Evolutionary conservation across 2,888 invertebrate species (phyloP).

Genomic region (Drosophila longiperda): DNA sequence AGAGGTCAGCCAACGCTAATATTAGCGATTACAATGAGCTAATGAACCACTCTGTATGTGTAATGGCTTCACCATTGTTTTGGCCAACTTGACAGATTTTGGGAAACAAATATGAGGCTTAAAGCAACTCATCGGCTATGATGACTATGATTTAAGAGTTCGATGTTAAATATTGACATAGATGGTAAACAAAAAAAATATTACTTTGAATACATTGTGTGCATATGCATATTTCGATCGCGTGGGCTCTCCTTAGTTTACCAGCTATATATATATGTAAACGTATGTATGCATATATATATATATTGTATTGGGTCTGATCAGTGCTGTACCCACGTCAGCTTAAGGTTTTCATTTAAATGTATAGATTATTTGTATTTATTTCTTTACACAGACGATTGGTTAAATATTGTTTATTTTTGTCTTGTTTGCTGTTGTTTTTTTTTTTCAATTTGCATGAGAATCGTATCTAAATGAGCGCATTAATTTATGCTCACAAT

Average conservation of each 20-base stretch:
- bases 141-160: conserved; percentile 65
- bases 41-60: conserved; percentile 41
- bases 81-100: conserved; percentile 16
- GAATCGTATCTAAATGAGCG: conserved; percentile 79
- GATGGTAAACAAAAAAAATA: conserved; percentile 54
- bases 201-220: conserved; percentile 45
- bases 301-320: conserved; percentile 6
- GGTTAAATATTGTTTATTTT: conserved; percentile 54
- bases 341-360: conserved; percentile 26
- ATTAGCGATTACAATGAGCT: conserved; percentile 9
- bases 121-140: conserved; percentile 38
- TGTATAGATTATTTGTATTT: conserved; percentile 34
- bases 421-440: conserved; percentile 16
- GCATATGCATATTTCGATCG: not conserved
- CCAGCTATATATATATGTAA: not conserved
- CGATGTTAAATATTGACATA: conserved; percentile 65
- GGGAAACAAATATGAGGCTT: conserved; percentile 25
- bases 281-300: not conserved
- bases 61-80: conserved; percentile 19
- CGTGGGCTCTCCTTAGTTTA: conserved; percentile 47
- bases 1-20: conserved; percentile 4
- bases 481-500: conserved; percentile 78
- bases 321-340: conserved; percentile 24
- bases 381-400: conserved; percentile 50
- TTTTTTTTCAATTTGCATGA: conserved; percentile 74